phyloP scores from a whole-genome alignment of 2,113 vertebrate genomes.

The Pelvicachromis taeniatus region DNA sequence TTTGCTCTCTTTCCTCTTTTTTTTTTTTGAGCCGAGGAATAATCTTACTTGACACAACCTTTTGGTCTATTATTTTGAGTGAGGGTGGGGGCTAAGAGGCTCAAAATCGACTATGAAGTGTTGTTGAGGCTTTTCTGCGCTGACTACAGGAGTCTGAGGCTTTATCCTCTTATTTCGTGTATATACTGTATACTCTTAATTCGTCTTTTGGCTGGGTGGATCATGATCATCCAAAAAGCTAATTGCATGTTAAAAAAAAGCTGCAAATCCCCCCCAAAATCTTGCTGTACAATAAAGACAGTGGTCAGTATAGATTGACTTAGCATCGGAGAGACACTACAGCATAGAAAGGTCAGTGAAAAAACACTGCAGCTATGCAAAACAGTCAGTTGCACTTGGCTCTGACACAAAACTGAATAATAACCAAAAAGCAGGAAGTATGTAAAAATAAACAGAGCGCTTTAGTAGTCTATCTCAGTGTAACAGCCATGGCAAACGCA shows the following conservation, averaged over 20 bases:
- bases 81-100: not conserved
- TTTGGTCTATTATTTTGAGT: conserved; percentile 42
- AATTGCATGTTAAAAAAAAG: not conserved
- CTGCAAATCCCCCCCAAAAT: not conserved
- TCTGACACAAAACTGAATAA: not conserved
- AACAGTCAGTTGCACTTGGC: not conserved
- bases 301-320: not conserved
- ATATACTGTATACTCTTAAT: not conserved
- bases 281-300: not conserved
- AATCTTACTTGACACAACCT: conserved; percentile 59
- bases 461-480: not conserved
- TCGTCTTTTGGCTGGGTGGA: not conserved
- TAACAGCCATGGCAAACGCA: not conserved
- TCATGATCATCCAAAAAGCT: not conserved
- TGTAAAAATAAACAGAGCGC: not conserved
- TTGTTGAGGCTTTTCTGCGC: not conserved
- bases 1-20: conserved; percentile 39
- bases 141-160: not conserved
- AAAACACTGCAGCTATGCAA: not conserved
- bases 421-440: not conserved
- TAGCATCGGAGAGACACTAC: not conserved
- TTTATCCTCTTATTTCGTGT: not conserved
- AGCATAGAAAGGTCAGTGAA: not conserved
- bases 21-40: conserved; percentile 24
- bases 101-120: not conserved